phyloP scores from a whole-genome alignment of 2,113 vertebrate species.

The Megalops atlanticus region DNA sequence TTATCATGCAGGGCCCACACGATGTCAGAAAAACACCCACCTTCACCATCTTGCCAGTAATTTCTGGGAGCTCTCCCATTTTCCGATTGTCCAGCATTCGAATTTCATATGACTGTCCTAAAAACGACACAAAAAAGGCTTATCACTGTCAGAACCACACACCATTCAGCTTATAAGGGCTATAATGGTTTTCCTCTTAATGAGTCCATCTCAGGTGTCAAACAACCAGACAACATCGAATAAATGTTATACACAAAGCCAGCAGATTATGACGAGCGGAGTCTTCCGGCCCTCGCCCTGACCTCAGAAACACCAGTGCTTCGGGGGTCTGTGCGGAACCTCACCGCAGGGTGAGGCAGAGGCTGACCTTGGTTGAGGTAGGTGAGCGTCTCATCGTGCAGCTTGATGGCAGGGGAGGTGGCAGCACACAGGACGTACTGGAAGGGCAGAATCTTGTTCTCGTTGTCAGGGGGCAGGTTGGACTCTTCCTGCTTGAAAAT shows the following conservation, averaged over 20 bases:
- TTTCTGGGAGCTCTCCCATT: constrained; percentile 92
- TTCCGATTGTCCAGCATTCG: constrained; percentile 98
- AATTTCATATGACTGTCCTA: constrained; percentile 98
- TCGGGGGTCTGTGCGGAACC: background rate
- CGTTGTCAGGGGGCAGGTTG: constrained; percentile 83
- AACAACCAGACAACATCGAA: too few relatives aligned
- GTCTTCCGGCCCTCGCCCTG: too few relatives aligned
- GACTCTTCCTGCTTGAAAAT: constrained; percentile 99
- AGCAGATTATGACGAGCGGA: too few relatives aligned
- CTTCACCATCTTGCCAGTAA: constrained; percentile 95
- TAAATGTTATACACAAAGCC: too few relatives aligned
- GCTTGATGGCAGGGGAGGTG: constrained; percentile 94
- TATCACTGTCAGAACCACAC: background rate
- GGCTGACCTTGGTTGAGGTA: constrained; percentile 97
- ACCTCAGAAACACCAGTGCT: background rate
- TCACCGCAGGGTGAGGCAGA: background rate
- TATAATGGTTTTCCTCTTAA: too few relatives aligned
- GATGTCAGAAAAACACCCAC: constrained; percentile 61
- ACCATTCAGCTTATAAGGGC: too few relatives aligned
- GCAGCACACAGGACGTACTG: constrained; percentile 96
- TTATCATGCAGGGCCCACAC: background rate
- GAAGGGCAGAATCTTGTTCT: constrained; percentile 93
- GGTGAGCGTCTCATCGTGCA: constrained; percentile 96
- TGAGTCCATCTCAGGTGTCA: too few relatives aligned
- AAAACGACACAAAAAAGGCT: constrained; percentile 6